These are phyloP conservation scores for Drosophila kurseongensis DNA, from an alignment of 1,140 invertebrate species.

Conservation along the genomic window DNA sequence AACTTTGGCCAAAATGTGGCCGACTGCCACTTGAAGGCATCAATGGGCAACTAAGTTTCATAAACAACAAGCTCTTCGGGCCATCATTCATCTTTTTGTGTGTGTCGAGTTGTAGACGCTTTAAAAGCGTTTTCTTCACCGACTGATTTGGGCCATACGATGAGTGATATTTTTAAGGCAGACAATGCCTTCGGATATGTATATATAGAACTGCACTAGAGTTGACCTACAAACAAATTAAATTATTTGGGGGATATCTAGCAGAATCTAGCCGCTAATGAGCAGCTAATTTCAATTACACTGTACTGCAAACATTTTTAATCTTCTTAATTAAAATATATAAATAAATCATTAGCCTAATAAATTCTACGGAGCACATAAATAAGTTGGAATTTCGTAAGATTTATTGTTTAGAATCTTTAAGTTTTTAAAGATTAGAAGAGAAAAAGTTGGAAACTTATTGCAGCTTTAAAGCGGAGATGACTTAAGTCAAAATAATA, in stretches of 20 bases:
- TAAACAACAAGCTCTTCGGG: constrained; percentile 65
- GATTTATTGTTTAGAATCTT: too few species aligned
- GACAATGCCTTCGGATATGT: constrained; percentile 13
- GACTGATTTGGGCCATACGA: constrained; percentile 65
- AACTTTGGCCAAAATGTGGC: constrained; percentile 75
- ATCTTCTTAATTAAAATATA: not conserved
- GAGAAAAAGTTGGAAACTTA: too few species aligned
- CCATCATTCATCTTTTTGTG: constrained; percentile 75
- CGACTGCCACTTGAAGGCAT: constrained; percentile 74
- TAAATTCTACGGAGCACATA: too few species aligned
- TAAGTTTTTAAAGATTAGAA: too few species aligned
- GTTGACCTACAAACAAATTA: constrained; percentile 60
- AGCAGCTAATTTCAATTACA: constrained; percentile 13
- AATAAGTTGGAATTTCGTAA: too few species aligned
- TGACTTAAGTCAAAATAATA: not conserved
- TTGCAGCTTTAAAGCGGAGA: too few species aligned
- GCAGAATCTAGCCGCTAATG: constrained; percentile 15
- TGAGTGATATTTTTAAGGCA: constrained; percentile 60
- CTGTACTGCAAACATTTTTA: not conserved
- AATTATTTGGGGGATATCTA: constrained; percentile 3
- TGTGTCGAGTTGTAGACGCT: constrained; percentile 33
- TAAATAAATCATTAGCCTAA: too few species aligned
- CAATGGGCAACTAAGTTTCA: constrained; percentile 45
- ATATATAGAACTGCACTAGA: constrained; percentile 53
- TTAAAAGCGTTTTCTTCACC: constrained; percentile 35